Base-by-base conservation (phyloP, 2,888 invertebrate species). In the Drepanosiphum platanoidis region DNA sequence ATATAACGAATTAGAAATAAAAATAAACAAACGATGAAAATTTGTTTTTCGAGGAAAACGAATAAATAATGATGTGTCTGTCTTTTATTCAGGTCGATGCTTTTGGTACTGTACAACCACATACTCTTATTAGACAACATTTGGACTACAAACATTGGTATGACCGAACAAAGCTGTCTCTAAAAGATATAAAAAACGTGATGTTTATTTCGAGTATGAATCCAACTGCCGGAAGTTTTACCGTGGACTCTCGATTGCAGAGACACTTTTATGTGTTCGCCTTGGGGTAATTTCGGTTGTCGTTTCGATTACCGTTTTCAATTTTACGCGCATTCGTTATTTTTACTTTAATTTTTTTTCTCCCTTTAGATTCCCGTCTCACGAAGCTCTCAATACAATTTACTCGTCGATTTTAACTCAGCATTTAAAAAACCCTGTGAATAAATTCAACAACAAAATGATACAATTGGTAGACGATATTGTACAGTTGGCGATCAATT, bases 201-300 rank as follows among this genome's bases (percentile, higher is more conserved):
- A 97, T 97, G 91, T 97, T 97, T 90, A 94, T 97, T 30, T 95
- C 97, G 0, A 96, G 96, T 89, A 98, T 98, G 98, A 98, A 98
- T 90, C 98, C 98, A 0, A 97, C 97, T 0, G 96, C 97, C 27
- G 98, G 98, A 32, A 96, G 96, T 84, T 98, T 98, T 89, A 96
- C 96, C 30, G 97, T 98, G 86, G 95, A 97, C 91, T 93, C 97
- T 0, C 92, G 98, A 61, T 91, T 98, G 22, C 97, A 97, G 89
- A 90, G 96, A 86, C 96, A 96, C 89, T 96, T 96, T 90, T 94
- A 95, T 88, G 95, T 95, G 0, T 96, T 96, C 90, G 95, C 96
- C 68, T 93, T 96, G 74, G 94, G 93, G 94, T 94, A 90, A 88
- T n/a, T n/a, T n/a, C n/a, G n/a, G n/a, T n/a, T n/a, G 61, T 61